Evolutionary conservation across 1,140 invertebrate species (phyloP).

Genomic region (Plodia interpunctella): DNA sequence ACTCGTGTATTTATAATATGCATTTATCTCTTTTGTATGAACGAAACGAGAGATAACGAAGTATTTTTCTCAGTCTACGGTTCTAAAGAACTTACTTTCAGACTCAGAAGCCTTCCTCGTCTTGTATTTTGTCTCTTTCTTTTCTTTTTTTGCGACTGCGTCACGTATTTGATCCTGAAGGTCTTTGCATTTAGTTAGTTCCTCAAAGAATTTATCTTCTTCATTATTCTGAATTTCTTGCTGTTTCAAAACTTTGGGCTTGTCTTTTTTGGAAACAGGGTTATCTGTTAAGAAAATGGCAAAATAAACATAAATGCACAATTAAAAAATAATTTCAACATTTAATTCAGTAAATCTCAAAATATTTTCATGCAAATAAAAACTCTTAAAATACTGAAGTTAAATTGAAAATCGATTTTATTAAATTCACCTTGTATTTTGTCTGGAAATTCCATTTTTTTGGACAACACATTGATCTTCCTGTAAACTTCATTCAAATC

Average conservation of each 20-base stretch:
- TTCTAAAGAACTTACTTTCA: neutral
- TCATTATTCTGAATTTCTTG: neutral
- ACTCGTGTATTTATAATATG: too few species aligned
- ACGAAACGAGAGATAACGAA: too few species aligned
- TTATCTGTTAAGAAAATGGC: too few species aligned
- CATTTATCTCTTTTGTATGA: too few species aligned
- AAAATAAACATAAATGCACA: too few species aligned
- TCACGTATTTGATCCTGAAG: slow-evolving; percentile 13
- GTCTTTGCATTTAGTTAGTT: slow-evolving; percentile 34
- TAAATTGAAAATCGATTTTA: too few species aligned
- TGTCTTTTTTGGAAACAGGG: neutral
- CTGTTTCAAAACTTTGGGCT: neutral
- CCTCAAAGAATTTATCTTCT: slow-evolving; percentile 34
- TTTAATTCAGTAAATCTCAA: too few species aligned
- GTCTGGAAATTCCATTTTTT: neutral
- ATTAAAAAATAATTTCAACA: too few species aligned
- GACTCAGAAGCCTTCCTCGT: neutral
- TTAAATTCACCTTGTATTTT: neutral
- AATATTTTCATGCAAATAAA: too few species aligned
- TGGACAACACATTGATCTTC: slow-evolving; percentile 33
- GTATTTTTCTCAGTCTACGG: too few species aligned
- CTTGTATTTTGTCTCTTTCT: neutral
- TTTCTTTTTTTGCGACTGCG: neutral
- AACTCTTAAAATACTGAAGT: too few species aligned
- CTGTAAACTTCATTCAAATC: slow-evolving; percentile 48